Evolutionary conservation across 1,140 invertebrate species (phyloP).

Genomic region (Diprion similis): DNA sequence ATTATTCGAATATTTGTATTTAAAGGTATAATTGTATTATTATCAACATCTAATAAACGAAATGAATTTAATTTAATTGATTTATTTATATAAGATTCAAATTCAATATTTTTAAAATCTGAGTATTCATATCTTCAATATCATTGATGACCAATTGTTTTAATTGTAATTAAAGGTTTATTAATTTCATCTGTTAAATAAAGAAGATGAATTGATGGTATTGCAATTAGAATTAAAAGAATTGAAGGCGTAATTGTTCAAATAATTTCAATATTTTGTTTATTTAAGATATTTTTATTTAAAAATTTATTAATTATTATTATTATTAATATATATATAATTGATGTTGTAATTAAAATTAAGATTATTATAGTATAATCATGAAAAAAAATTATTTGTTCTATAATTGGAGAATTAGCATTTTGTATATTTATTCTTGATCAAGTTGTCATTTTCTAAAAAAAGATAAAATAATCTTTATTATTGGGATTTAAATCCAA

Average conservation of each 20-base stretch:
- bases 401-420: conserved; percentile 63
- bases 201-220: neutral
- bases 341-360: conserved; percentile 66
- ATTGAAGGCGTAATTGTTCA: neutral
- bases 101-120: conserved; percentile 66
- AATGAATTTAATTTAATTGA: conserved; percentile 20
- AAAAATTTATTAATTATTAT: conserved; percentile 61
- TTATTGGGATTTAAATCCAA: conserved; percentile 64
- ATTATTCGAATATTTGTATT: conserved; percentile 66
- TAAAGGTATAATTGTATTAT: too few species aligned
- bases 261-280: conserved; percentile 56
- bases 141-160: conserved; percentile 72
- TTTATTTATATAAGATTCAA: conserved; percentile 69
- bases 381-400: conserved; percentile 68
- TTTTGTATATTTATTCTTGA: conserved; percentile 60
- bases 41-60: conserved; percentile 68
- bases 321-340: conserved; percentile 65
- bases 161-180: conserved; percentile 63
- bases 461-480: conserved; percentile 49
- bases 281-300: conserved; percentile 61
- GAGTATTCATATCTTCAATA: too few species aligned
- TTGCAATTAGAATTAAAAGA: neutral
- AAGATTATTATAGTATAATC: conserved; percentile 65
- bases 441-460: neutral
- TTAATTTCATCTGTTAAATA: conserved; percentile 62